Percentiles rank a stretch among this genome's conserved stretches.
Evolutionary conservation across 2,888 invertebrate genomes (phyloP).

Genomic region (Sphecodes monilicornis): DNA sequence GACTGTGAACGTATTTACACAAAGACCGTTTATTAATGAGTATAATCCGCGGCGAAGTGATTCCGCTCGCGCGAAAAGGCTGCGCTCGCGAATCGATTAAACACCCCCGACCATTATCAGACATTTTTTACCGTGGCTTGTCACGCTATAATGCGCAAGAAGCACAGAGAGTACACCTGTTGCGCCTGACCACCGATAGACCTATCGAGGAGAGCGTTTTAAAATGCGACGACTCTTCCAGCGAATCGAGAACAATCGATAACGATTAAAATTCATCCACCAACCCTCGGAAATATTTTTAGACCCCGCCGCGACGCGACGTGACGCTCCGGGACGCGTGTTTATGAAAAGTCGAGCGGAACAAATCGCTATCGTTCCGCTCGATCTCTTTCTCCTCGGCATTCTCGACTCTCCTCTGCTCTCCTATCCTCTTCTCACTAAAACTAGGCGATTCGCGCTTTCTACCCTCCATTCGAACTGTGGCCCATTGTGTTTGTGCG

Average conservation of each 20-base stretch:
- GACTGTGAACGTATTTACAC: background rate
- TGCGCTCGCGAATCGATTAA: background rate
- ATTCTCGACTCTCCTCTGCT: background rate
- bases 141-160: constrained; percentile 54
- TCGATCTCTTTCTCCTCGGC: background rate
- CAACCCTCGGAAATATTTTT: constrained; percentile 22
- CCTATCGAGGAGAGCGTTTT: constrained; percentile 62
- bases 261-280: constrained; percentile 47
- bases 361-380: constrained; percentile 34
- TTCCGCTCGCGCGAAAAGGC: background rate
- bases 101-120: constrained; percentile 35
- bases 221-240: constrained; percentile 35
- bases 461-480: background rate
- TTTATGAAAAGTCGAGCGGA: constrained; percentile 35
- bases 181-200: constrained; percentile 68
- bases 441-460: background rate
- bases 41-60: background rate
- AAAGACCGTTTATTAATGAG: constrained; percentile 2
- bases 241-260: constrained; percentile 43
- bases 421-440: background rate
- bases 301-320: background rate
- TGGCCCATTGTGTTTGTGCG: background rate
- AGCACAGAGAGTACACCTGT: constrained; percentile 70
- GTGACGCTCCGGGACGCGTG: background rate
- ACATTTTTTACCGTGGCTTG: constrained; percentile 39